These are phyloP conservation scores for Nothocercus julius DNA, from an alignment of 2,113 vertebrate genomes.

Conservation along the genomic window DNA sequence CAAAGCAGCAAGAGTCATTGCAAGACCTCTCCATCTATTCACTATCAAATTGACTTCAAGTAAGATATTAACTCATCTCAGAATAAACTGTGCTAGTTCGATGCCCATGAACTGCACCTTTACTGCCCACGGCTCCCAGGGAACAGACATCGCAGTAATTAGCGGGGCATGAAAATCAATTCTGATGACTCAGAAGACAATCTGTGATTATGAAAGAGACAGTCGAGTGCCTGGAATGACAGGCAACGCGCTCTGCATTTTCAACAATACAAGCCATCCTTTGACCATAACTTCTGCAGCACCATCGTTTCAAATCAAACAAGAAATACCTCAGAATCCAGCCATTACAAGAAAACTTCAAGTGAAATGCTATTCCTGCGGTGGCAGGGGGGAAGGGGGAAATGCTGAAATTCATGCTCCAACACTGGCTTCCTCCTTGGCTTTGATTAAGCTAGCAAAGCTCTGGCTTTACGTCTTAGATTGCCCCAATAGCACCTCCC, in stretches of 20 bases:
- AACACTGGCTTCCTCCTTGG: neutral
- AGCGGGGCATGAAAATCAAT: constrained; percentile 27
- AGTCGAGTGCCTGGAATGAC: neutral
- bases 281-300: rapidly evolving
- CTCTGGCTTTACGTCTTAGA: neutral
- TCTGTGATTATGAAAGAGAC: neutral
- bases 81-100: neutral
- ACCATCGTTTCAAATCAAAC: rapidly evolving
- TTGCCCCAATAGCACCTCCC: neutral
- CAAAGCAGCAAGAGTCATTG: neutral
- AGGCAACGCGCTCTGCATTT: neutral
- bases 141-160: constrained; percentile 1
- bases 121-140: neutral
- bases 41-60: neutral
- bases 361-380: neutral
- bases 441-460: neutral
- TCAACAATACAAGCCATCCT: neutral
- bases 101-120: neutral
- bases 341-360: neutral
- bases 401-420: neutral
- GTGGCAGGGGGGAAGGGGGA: neutral
- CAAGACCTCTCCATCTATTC: neutral
- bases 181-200: constrained; percentile 21
- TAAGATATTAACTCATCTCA: neutral
- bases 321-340: rapidly evolving